Evolutionary conservation across 2,888 invertebrate genomes (phyloP).

Genomic region (Brenthis daphne): DNA sequence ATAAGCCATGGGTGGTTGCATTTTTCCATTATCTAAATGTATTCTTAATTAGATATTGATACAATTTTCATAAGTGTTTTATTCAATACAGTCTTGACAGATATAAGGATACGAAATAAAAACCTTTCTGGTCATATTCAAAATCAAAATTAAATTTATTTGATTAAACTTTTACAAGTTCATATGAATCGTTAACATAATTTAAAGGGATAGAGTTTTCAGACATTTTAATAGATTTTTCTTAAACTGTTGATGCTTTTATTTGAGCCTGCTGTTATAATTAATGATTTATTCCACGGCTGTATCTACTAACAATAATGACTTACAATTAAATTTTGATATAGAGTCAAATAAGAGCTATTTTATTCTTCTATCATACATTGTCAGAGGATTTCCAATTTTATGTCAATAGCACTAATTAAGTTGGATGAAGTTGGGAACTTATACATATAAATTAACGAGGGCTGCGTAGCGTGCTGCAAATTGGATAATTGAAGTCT

Average conservation of each 20-base stretch:
- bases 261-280: neutral
- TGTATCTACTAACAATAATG: neutral
- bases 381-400: slow-evolving; percentile 35
- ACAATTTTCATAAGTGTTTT: neutral
- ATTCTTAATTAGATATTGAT: slow-evolving; percentile 28
- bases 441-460: slow-evolving; percentile 45
- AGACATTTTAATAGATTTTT: too few species aligned
- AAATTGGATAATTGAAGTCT: slow-evolving; percentile 56
- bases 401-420: slow-evolving; percentile 43
- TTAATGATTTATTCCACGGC: neutral
- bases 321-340: neutral
- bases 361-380: slow-evolving; percentile 26
- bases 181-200: too few species aligned
- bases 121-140: too few species aligned
- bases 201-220: too few species aligned
- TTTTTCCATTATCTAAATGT: slow-evolving; percentile 32
- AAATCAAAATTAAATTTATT: too few species aligned
- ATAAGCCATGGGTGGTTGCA: slow-evolving; percentile 20
- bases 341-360: slow-evolving; percentile 10
- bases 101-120: too few species aligned
- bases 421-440: slow-evolving; percentile 45
- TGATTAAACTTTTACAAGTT: too few species aligned
- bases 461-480: slow-evolving; percentile 40
- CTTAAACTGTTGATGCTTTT: too few species aligned
- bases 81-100: neutral